phyloP scores from a whole-genome alignment of 1,140 invertebrate genomes.

The Cylas formicarius region DNA sequence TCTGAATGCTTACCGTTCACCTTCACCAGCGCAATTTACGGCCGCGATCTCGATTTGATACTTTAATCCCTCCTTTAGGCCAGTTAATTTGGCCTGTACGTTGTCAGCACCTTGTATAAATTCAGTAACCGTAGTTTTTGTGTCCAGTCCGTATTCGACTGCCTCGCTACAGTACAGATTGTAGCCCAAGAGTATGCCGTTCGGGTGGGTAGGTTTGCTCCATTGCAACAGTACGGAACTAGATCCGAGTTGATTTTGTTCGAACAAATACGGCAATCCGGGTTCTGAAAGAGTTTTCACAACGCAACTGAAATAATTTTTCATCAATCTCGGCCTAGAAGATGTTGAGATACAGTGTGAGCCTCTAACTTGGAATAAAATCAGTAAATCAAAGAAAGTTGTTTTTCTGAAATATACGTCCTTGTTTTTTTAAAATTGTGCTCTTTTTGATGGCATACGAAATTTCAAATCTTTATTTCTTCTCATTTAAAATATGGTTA shows the following conservation, averaged over 20 bases:
- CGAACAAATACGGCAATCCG: constrained; percentile 70
- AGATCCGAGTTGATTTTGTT: constrained; percentile 77
- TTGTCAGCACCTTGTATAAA: constrained; percentile 67
- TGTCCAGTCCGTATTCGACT: constrained; percentile 59
- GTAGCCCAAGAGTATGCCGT: constrained; percentile 89
- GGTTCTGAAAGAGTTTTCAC: constrained; percentile 57
- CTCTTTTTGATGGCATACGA: no score
- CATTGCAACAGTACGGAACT: constrained; percentile 82
- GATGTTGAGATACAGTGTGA: no score
- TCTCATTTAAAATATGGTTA: no score
- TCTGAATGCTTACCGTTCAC: constrained; percentile 50
- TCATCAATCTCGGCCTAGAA: neutral
- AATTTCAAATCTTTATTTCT: no score
- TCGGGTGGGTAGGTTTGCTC: constrained; percentile 87
- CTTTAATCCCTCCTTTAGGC: constrained; percentile 74
- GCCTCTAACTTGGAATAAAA: no score
- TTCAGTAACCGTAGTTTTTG: constrained; percentile 49
- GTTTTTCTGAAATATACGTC: no score
- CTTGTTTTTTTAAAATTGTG: neutral
- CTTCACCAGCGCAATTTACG: constrained; percentile 76
- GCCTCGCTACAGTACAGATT: constrained; percentile 85
- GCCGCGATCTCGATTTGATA: constrained; percentile 81
- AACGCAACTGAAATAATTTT: neutral
- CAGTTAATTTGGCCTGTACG: constrained; percentile 75
- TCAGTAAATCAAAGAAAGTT: no score